Percentiles rank a stretch among this genome's conserved stretches.
Evolutionary conservation across 2,113 vertebrate genomes (phyloP).

Genomic region (Dicaeum eximium): DNA sequence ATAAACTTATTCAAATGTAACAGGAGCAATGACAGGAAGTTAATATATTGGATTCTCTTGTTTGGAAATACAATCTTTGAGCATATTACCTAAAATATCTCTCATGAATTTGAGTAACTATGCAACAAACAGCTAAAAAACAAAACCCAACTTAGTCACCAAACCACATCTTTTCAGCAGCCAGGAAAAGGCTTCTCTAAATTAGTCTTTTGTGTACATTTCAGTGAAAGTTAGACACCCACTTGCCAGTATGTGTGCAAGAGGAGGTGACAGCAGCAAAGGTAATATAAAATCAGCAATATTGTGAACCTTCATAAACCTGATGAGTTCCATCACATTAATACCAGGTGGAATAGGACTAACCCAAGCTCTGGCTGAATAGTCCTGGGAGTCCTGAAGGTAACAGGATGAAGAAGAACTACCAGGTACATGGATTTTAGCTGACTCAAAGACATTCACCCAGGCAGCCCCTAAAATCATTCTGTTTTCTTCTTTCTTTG

Average conservation of each 20-base stretch:
- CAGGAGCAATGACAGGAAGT: not conserved
- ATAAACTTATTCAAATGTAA: slow-evolving; percentile 27
- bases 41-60: not conserved
- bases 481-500: not conserved
- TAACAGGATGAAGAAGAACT: not conserved
- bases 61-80: not conserved
- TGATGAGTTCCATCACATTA: not conserved
- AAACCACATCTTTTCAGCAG: slow-evolving; percentile 5
- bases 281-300: not conserved
- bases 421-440: not conserved
- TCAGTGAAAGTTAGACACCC: not conserved
- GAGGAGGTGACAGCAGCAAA: not conserved
- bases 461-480: not conserved
- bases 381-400: not conserved
- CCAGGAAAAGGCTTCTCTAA: not conserved
- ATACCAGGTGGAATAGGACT: not conserved
- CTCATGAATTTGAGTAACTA: not conserved
- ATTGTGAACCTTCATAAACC: not conserved
- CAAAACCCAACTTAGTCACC: slow-evolving; percentile 22
- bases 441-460: not conserved
- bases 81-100: not conserved
- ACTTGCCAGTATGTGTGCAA: not conserved
- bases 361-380: not conserved
- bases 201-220: slow-evolving; percentile 1
- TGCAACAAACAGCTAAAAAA: not conserved